Conservation (phyloP, 1,140 invertebrate species). For the Lordiphosa clarofinis region DNA sequence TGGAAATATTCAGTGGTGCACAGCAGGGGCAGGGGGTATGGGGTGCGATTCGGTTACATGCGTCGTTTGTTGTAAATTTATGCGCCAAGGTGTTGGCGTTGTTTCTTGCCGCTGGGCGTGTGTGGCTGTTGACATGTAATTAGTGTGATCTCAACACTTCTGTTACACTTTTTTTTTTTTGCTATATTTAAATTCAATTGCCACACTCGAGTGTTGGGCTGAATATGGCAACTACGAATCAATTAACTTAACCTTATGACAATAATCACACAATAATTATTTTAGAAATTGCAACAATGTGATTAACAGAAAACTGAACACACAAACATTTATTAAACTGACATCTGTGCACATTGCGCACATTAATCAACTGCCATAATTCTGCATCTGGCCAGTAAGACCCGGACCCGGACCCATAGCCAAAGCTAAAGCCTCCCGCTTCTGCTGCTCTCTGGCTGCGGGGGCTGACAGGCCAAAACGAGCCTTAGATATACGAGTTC, state of each 20-base stretch:
- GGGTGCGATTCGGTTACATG: constrained; percentile 40
- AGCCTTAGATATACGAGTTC: constrained; percentile 33
- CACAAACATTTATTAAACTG: constrained; percentile 53
- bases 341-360: constrained; percentile 51
- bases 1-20: background rate
- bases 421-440: constrained; percentile 14
- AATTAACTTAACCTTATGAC: too few species aligned
- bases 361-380: constrained; percentile 60
- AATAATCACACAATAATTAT: too few species aligned
- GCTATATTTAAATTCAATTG: constrained; percentile 70
- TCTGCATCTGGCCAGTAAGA: constrained; percentile 46
- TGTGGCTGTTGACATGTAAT: constrained; percentile 63
- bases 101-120: constrained; percentile 37
- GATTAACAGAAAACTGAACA: constrained; percentile 41
- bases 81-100: constrained; percentile 69
- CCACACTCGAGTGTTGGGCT: constrained; percentile 28
- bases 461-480: constrained; percentile 19
- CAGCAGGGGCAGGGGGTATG: too few species aligned
- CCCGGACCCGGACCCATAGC: too few species aligned
- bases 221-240: constrained; percentile 19
- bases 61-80: constrained; percentile 72
- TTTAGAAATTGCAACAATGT: constrained; percentile 28
- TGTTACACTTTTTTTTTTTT: constrained; percentile 55
- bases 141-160: constrained; percentile 75
- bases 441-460: constrained; percentile 3